These are phyloP conservation scores for Hippocampus mohnikei DNA, from an alignment of 2,113 vertebrate species.

Conservation along the genomic window DNA sequence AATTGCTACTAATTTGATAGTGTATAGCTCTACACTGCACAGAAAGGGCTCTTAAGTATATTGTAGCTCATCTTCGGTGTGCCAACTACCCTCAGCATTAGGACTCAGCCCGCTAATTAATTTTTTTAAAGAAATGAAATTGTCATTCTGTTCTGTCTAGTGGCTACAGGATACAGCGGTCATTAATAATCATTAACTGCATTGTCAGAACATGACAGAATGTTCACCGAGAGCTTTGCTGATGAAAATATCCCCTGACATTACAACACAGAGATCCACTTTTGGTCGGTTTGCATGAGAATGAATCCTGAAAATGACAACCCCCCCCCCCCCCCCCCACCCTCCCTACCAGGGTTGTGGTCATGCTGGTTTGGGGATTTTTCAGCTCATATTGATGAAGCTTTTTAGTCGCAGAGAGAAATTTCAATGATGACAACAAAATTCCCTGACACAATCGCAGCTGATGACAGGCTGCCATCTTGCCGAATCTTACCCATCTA, in stretches of 20 bases:
- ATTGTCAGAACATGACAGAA: slow-evolving; percentile 22
- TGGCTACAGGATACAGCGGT: slow-evolving; percentile 30
- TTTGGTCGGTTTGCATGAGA: slow-evolving; percentile 45
- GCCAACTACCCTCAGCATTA: neutral
- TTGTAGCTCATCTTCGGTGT: slow-evolving; percentile 33
- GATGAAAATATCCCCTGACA: slow-evolving; percentile 47
- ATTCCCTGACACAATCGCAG: slow-evolving; percentile 36
- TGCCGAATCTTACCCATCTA: neutral
- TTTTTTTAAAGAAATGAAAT: slow-evolving; percentile 11
- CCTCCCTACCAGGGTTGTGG: slow-evolving; percentile 37
- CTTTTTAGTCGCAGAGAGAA: slow-evolving; percentile 50
- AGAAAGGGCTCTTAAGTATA: slow-evolving; percentile 32
- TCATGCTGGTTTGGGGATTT: slow-evolving; percentile 36
- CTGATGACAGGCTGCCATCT: neutral
- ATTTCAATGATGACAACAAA: slow-evolving; percentile 48
- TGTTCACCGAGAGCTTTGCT: slow-evolving; percentile 29
- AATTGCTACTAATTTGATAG: neutral
- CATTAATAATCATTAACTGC: slow-evolving; percentile 41
- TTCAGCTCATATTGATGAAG: slow-evolving; percentile 48
- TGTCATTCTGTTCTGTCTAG: slow-evolving; percentile 13
- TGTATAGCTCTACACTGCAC: neutral
- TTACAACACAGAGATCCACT: slow-evolving; percentile 27
- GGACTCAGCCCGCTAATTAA: neutral
- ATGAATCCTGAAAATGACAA: slow-evolving; percentile 27
- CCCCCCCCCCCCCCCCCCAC: slow-evolving; percentile 45